Conservation (phyloP, 2,888 invertebrate species). For the Dryocosmus kuriphilus region DNA sequence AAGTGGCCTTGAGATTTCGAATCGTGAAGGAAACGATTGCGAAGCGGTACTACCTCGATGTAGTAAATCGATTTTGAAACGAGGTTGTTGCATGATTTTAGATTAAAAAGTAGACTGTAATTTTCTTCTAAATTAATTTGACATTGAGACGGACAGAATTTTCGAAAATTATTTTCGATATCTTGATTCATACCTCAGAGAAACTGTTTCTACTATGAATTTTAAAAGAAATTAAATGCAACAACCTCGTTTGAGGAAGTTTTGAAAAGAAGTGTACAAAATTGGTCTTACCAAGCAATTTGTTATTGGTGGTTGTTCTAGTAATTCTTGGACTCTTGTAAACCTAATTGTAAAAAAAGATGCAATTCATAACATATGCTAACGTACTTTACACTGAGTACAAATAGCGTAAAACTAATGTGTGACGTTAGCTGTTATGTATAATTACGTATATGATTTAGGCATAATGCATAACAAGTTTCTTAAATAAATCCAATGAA, state of each 20-base stretch:
- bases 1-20: slow-evolving; percentile 5
- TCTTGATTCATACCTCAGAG: not conserved
- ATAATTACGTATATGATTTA: not conserved
- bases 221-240: not conserved
- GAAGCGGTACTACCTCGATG: slow-evolving; percentile 14
- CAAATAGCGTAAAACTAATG: not conserved
- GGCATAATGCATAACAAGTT: not conserved
- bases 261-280: not conserved
- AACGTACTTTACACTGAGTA: not conserved
- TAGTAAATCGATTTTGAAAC: slow-evolving; percentile 8
- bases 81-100: slow-evolving; percentile 19
- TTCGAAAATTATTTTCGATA: not conserved
- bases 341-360: not conserved
- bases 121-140: not conserved
- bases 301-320: not conserved
- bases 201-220: not conserved
- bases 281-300: not conserved
- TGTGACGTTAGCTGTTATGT: not conserved
- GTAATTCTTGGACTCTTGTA: not conserved
- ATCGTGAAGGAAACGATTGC: not conserved
- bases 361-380: not conserved
- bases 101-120: not conserved
- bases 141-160: not conserved
- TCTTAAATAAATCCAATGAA: not conserved
- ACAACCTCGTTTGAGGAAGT: not conserved